Evolutionary conservation across 2,113 vertebrate species (phyloP), one percentile per base, ranked within the genome.

Genomic region (Tupaia chinensis): DNA sequence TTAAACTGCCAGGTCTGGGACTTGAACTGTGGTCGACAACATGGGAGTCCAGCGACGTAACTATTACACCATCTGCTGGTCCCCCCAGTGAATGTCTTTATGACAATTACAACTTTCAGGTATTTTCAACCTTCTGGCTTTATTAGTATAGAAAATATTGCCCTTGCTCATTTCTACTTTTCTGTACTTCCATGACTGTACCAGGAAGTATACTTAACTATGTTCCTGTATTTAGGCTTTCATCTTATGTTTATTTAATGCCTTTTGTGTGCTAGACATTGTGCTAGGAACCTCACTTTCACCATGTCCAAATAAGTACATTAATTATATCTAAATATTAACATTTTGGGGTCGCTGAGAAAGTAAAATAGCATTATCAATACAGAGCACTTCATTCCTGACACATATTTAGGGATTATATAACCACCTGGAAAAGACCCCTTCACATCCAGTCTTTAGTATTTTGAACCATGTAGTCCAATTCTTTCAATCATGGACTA

Each of bases 351-450:
- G 8, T 17, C 54, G n/a, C 53, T 92, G 44, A 44, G 56, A 69
- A 70, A 74, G 32, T 61, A 72, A 76, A 73, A 72, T 66, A 87
- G 87, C 82, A 72, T 44, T 82, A 73, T 9, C 44, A 83, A 23
- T 32, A 84, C n/a, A 32, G 34, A 72, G 72, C 58, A 79, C 60
- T 86, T 85, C n/a, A 8, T 91, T 91, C n/a, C 27, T 81, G 89
- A 27, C 2, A n/a, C 13, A 20, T 34, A n/a, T 9, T 88, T 79
- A 22, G 29, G 61, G 56, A 27, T 78, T 63, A 91, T 56, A 60
- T 85, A 58, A 68, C n/a, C 72, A 56, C 15, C 9, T 20, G 29
- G 44, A 74, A 63, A 66, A 87, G 22, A 13, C 23, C 27, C 53
- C 70, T 63, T 54, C 5, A 84, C 7, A 27, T 90, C 23, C 60